Conservation (phyloP, 1,140 invertebrate genomes). For the Marisa cornuarietis region DNA sequence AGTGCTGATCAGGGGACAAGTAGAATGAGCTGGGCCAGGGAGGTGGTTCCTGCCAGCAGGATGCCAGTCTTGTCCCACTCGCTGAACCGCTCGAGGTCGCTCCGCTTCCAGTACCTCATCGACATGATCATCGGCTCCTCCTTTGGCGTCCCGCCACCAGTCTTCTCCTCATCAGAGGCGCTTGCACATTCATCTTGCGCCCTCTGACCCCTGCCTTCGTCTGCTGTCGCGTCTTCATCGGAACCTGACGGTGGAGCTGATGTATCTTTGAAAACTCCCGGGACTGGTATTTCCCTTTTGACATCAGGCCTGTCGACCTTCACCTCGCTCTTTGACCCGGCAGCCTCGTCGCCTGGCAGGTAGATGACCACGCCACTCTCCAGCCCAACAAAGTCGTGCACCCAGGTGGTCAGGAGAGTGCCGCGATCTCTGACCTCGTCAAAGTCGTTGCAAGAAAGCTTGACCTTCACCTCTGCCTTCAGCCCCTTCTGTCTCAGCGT, state of each 20-base stretch:
- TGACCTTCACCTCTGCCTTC: background rate
- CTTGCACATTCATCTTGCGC: background rate
- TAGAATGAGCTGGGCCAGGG: constrained; percentile 21
- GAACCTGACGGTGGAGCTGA: background rate
- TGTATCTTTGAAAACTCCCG: background rate
- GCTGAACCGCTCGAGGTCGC: constrained; percentile 17
- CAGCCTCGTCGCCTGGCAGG: constrained; percentile 24
- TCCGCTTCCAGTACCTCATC: background rate
- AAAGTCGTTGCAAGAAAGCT: background rate
- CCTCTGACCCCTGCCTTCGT: constrained; percentile 2
- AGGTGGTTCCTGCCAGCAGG: constrained; percentile 23
- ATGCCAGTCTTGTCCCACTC: constrained; percentile 31
- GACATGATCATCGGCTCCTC: background rate
- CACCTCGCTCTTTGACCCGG: background rate
- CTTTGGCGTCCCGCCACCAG: background rate
- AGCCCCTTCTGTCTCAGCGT: background rate
- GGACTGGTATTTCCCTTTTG: background rate
- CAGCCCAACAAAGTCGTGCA: constrained; percentile 32
- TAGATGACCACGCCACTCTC: constrained; percentile 29
- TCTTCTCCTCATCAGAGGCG: background rate
- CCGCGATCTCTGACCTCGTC: background rate
- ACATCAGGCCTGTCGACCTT: background rate
- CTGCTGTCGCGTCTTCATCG: background rate
- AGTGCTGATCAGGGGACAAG: constrained; percentile 1
- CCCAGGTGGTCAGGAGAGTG: constrained; percentile 17